Conservation (phyloP, 2,797 vertebrate genomes). For the Pangasius mekongensis region DNA sequence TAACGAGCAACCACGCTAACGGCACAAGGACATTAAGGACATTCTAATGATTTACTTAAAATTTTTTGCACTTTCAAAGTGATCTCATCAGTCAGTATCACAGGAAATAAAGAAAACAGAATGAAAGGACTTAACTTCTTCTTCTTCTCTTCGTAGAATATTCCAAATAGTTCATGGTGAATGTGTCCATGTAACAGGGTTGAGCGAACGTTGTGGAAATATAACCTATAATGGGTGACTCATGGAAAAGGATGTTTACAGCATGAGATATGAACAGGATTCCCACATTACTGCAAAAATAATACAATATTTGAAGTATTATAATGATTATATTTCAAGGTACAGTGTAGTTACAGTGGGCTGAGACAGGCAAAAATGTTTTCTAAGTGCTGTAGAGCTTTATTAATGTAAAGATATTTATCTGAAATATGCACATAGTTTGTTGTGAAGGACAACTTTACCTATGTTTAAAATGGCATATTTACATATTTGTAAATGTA, state of each 20-base stretch:
- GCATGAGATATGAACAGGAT: neutral
- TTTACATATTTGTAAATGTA: neutral
- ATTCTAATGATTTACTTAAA: neutral
- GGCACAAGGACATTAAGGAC: neutral
- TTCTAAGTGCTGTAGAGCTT: too few relatives aligned
- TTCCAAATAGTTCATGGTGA: neutral
- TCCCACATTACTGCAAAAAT: too few relatives aligned
- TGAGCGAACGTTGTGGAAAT: neutral
- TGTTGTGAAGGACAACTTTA: neutral
- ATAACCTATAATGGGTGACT: neutral
- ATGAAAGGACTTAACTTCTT: neutral
- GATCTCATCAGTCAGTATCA: neutral
- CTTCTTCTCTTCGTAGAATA: neutral
- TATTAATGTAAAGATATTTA: too few relatives aligned
- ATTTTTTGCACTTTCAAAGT: neutral
- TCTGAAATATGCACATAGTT: neutral
- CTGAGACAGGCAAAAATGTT: too few relatives aligned
- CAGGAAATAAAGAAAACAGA: neutral
- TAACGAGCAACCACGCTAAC: neutral
- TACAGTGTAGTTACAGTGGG: too few relatives aligned
- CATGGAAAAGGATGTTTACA: neutral
- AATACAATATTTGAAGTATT: too few relatives aligned
- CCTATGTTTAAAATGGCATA: neutral
- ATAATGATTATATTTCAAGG: too few relatives aligned
- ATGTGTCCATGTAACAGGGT: neutral